Percentiles rank a stretch among this genome's conserved stretches.
These are phyloP conservation scores for Ectropis crepuscularia DNA, from an alignment of 2,888 invertebrate genomes.

Conservation along the genomic window DNA sequence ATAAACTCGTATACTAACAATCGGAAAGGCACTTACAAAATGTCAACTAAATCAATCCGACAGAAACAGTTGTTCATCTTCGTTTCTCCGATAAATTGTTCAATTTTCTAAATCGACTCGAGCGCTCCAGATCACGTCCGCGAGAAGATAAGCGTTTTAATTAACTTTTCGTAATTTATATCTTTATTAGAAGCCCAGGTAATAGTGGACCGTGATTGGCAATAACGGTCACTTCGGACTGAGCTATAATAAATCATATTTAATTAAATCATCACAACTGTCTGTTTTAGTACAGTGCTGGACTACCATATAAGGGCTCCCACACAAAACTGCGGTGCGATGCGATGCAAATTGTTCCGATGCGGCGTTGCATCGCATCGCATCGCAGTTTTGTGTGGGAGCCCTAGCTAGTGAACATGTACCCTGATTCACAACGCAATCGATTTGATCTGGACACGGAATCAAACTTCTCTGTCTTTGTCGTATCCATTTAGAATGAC, in stretches of 20 bases:
- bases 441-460: too few relatives aligned
- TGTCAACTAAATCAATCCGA: conserved; percentile 57
- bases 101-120: conserved; percentile 65
- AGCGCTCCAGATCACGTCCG: conserved; percentile 53
- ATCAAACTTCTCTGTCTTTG: too few relatives aligned
- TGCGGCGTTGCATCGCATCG: too few relatives aligned
- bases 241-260: background rate
- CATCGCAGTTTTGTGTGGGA: too few relatives aligned
- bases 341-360: too few relatives aligned
- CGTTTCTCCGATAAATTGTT: conserved; percentile 72
- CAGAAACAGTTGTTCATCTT: conserved; percentile 53
- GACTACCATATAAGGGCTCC: too few relatives aligned
- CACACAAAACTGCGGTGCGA: too few relatives aligned
- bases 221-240: conserved; percentile 46
- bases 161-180: conserved; percentile 82
- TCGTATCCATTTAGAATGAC: too few relatives aligned
- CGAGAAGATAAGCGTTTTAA: conserved; percentile 77
- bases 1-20: conserved; percentile 23
- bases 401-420: too few relatives aligned
- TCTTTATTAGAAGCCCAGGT: conserved; percentile 74
- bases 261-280: too few relatives aligned
- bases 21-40: conserved; percentile 37
- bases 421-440: too few relatives aligned
- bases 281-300: too few relatives aligned
- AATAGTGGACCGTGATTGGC: conserved; percentile 73